Conservation (phyloP, 2,888 invertebrate species). For the Gasteruption jaculator region DNA sequence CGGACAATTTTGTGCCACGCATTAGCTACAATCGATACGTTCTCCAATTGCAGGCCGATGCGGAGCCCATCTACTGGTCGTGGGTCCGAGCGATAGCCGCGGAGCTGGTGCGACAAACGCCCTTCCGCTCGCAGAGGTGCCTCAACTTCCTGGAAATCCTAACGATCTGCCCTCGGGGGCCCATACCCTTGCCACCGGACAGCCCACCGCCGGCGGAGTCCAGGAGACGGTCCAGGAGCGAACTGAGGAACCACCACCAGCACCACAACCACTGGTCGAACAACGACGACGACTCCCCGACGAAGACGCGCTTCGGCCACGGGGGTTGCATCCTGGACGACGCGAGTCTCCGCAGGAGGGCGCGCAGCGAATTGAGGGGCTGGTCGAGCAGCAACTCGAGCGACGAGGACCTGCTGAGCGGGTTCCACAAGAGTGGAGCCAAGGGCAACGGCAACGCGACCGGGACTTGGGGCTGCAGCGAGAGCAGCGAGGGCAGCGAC, state of each 20-base stretch:
- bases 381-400: constrained; percentile 49
- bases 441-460: constrained; percentile 29
- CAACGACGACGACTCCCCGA: constrained; percentile 26
- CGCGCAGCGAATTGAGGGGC: constrained; percentile 43
- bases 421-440: constrained; percentile 31
- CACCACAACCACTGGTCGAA: constrained; percentile 46
- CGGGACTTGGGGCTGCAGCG: constrained; percentile 46
- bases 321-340: constrained; percentile 34
- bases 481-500: constrained; percentile 49
- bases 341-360: constrained; percentile 38
- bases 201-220: constrained; percentile 51
- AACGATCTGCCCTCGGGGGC: constrained; percentile 57
- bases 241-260: too few species aligned
- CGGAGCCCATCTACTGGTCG: constrained; percentile 65
- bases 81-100: constrained; percentile 74
- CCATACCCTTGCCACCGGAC: constrained; percentile 55
- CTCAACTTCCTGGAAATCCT: constrained; percentile 70
- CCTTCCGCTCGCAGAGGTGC: constrained; percentile 59
- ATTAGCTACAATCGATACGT: background rate
- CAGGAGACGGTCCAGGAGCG: constrained; percentile 44
- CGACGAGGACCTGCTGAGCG: constrained; percentile 42
- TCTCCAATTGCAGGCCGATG: constrained; percentile 61
- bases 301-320: constrained; percentile 24
- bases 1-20: too few species aligned
- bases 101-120: constrained; percentile 71